Evolutionary conservation across 53 echinoderm and acorn worm species (phyloP).

Genomic region (Crossaster papposus): DNA sequence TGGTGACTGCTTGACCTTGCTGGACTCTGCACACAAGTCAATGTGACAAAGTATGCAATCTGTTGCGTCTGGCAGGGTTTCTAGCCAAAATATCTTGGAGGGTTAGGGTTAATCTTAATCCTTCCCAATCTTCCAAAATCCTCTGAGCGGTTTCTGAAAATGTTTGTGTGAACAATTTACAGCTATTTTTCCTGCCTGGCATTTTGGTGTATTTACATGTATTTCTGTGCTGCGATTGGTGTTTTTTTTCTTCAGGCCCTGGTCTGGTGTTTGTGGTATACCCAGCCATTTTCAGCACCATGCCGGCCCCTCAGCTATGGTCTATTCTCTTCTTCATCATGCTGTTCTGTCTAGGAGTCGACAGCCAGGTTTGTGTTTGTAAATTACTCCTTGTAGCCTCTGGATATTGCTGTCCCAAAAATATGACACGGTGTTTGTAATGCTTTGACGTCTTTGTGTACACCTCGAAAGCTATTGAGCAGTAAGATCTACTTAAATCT

Average conservation of each 20-base stretch:
- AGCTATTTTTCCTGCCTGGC: background rate
- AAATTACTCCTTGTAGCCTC: too few species aligned
- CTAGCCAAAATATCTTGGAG: too few species aligned
- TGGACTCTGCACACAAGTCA: too few species aligned
- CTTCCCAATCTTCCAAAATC: background rate
- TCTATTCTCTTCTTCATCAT: constrained; percentile 91
- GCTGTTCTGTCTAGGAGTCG: constrained; percentile 92
- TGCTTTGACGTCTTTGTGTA: too few species aligned
- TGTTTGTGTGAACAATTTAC: background rate
- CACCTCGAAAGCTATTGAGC: too few species aligned
- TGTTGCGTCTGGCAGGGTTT: too few species aligned
- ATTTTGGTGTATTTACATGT: background rate
- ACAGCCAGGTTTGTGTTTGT: constrained; percentile 83
- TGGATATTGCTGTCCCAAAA: too few species aligned
- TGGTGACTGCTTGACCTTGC: too few species aligned
- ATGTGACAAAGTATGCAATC: too few species aligned
- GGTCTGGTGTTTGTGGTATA: constrained; percentile 93
- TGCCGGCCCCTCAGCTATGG: constrained; percentile 92
- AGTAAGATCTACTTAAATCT: too few species aligned
- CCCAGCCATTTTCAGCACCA: constrained; percentile 84
- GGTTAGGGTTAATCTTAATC: too few species aligned
- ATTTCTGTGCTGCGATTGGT: background rate
- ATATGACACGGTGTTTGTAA: too few species aligned
- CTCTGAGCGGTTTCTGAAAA: background rate
- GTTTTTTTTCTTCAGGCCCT: constrained; percentile 85